Evolutionary conservation across 2,888 invertebrate species (phyloP), one percentile per base, ranked within the genome.

Genomic region (Agrenia bidenticulata): DNA sequence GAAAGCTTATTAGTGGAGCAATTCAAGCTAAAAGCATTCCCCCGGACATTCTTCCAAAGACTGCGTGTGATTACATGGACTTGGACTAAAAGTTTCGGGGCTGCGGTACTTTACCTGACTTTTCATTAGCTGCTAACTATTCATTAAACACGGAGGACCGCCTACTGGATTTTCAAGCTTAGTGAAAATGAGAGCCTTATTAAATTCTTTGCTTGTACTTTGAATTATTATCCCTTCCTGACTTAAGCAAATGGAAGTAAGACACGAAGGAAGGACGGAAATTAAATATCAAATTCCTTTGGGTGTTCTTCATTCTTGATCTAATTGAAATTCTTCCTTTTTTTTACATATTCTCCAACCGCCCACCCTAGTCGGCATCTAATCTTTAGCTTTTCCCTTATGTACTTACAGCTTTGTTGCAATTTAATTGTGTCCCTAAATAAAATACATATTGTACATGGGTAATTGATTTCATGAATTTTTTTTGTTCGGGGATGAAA

Each of bases 101-200:
- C 45, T 45, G 5, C 45, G 4, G 45, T 45, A 19, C 45, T 45
- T 19, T 45, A 45, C 51, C 51, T 23, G 51, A 51, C 24, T 51
- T 51, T 51, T 51, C 51, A 51, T 51, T 51, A 51, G 51, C 51
- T 51, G 51, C 51, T 51, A 51, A 51, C 51, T 51, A 24, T 51
- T 51, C 51, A 51, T 51, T 51, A 51, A 24, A 51, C 51, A 15
- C 11, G 19, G 24, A 21, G 45, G 45, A 45, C 45, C 45, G 45
- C 45, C 45, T 15, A 5, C 45, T 9, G 5, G 7, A 19, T 17
- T 45, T 45, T 45, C 4, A 9, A 5, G 2, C 51, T 23, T 15
- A 21, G 5, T 15, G 9, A 51, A 5, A 51, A 23, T 19, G 23
- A 24, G 23, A 24, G 24, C 23, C 9, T 24, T 51, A 21, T 51